A percentile compares a stretch with the other conserved stretches of the same genome.
Evolutionary conservation across 2,888 invertebrate genomes (phyloP).

Genomic region (Trilocha varians): DNA sequence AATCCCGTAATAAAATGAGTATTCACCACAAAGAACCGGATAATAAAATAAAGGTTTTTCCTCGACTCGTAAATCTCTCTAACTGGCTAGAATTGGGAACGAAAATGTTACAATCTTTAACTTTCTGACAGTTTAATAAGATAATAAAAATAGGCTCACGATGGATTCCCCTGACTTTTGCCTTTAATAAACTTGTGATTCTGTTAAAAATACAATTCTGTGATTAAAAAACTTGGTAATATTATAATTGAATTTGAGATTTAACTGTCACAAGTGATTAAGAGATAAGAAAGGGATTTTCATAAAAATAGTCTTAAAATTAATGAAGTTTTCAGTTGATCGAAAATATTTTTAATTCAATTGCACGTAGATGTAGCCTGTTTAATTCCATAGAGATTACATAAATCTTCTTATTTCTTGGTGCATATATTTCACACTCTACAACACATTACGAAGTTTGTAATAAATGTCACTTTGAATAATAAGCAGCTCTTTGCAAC

Average conservation of each 20-base stretch:
- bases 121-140: slow-evolving; percentile 69
- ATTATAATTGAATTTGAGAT: slow-evolving; percentile 17
- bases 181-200: slow-evolving; percentile 6
- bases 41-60: slow-evolving; percentile 54
- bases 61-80: slow-evolving; percentile 50
- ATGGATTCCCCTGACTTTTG: slow-evolving; percentile 4
- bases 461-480: no score
- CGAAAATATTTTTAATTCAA: no score
- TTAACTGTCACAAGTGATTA: slow-evolving; percentile 13
- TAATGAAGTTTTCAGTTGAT: no score
- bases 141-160: slow-evolving; percentile 52
- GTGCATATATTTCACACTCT: no score
- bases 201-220: background rate
- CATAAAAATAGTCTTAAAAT: no score
- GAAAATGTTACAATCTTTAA: slow-evolving; percentile 64
- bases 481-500: no score
- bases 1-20: slow-evolving; percentile 22
- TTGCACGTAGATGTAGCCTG: no score
- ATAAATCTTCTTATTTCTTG: no score
- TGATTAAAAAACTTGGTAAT: slow-evolving; percentile 19
- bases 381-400: no score
- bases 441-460: no score
- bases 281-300: no score
- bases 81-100: slow-evolving; percentile 53
- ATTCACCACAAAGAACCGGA: slow-evolving; percentile 44